A percentile compares a stretch with the other conserved stretches of the same genome.
These are phyloP conservation scores for Periphyllus acericola DNA, from an alignment of 2,888 invertebrate species.

Conservation along the genomic window DNA sequence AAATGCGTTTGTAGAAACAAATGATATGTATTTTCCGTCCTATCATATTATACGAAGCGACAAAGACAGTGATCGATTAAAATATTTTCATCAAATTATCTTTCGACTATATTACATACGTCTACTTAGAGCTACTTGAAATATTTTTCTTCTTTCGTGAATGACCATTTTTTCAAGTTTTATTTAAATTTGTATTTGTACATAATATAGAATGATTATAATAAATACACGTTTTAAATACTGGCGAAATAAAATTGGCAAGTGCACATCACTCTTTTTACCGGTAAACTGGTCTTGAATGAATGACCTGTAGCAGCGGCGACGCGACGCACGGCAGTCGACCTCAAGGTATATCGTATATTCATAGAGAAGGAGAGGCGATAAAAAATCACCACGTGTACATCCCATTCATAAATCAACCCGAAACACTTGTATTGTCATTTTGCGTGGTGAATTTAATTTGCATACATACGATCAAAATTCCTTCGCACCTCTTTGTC, in stretches of 20 bases:
- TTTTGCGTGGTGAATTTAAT: slow-evolving; percentile 8
- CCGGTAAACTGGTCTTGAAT: slow-evolving; percentile 45
- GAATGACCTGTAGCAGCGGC: slow-evolving; percentile 19
- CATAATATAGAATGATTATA: neutral
- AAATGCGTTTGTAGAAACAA: neutral
- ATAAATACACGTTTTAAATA: slow-evolving; percentile 12
- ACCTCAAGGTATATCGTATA: neutral
- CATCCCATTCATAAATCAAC: slow-evolving; percentile 34
- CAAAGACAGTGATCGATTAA: neutral
- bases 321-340: neutral
- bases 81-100: neutral
- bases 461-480: neutral
- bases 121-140: neutral
- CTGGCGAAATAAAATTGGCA: slow-evolving; percentile 21
- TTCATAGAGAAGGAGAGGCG: neutral
- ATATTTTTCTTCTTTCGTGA: neutral
- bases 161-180: neutral
- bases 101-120: neutral
- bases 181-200: neutral
- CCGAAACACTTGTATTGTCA: slow-evolving; percentile 32
- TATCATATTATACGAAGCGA: neutral
- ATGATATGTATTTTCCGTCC: neutral
- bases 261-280: slow-evolving; percentile 23
- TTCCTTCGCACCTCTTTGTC: neutral
- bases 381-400: slow-evolving; percentile 21